These are phyloP conservation scores for Pegoplata infirma DNA, from an alignment of 2,888 invertebrate genomes.

Conservation along the genomic window DNA sequence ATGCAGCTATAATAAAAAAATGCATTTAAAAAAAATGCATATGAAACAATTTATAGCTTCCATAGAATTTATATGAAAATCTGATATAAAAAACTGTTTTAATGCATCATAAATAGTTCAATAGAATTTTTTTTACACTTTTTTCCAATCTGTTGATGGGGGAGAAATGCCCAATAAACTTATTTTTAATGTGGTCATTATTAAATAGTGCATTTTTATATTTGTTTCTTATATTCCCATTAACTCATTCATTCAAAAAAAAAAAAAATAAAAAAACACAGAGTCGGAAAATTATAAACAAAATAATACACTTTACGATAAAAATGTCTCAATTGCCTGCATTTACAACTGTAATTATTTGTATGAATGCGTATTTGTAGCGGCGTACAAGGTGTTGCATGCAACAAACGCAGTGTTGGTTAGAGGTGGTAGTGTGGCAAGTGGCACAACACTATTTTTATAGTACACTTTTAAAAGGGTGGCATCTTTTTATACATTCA, in stretches of 20 bases:
- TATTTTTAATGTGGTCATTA: neutral
- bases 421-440: constrained; percentile 48
- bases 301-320: neutral
- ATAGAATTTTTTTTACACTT: neutral
- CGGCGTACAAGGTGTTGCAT: neutral
- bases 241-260: neutral
- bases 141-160: neutral
- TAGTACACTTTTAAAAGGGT: too few species aligned
- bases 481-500: too few species aligned
- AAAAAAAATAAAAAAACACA: neutral
- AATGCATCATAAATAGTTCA: neutral
- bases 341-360: constrained; percentile 49
- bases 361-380: constrained; percentile 8
- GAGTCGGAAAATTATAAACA: neutral
- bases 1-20: too few species aligned
- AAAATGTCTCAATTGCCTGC: constrained; percentile 46
- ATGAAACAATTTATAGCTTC: neutral
- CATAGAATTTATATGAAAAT: neutral
- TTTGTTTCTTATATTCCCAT: neutral
- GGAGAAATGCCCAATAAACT: too few species aligned
- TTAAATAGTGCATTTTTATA: neutral
- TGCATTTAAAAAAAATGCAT: neutral
- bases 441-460: constrained; percentile 34
- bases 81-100: neutral
- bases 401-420: constrained; percentile 3